Percentiles rank a stretch among this genome's conserved stretches.
Evolutionary conservation across 2,888 invertebrate species (phyloP).

Genomic region (Tethea ocularis): DNA sequence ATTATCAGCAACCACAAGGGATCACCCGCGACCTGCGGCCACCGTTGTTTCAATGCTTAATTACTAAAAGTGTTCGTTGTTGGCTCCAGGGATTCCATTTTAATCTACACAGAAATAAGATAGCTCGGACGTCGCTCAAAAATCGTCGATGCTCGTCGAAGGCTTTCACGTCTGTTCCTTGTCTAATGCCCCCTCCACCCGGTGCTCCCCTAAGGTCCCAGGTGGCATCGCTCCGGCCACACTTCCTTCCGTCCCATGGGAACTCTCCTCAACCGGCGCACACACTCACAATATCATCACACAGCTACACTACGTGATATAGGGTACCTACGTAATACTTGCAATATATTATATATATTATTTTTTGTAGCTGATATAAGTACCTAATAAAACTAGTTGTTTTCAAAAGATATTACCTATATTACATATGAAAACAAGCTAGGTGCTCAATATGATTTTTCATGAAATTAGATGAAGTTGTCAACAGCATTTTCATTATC

Average conservation of each 20-base stretch:
- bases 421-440: no score
- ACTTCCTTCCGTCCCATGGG: slow-evolving; percentile 76
- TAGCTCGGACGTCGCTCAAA: slow-evolving; percentile 12
- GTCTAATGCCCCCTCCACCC: slow-evolving; percentile 42
- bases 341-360: background rate
- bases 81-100: slow-evolving; percentile 56
- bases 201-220: slow-evolving; percentile 58
- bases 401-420: no score
- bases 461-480: no score
- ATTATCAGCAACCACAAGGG: slow-evolving; percentile 79
- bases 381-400: no score
- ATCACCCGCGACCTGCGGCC: slow-evolving; percentile 77
- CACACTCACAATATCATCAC: slow-evolving; percentile 49
- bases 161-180: slow-evolving; percentile 53
- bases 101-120: slow-evolving; percentile 37
- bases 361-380: no score
- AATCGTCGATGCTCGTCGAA: background rate
- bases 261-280: slow-evolving; percentile 56
- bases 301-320: slow-evolving; percentile 34
- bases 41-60: slow-evolving; percentile 76
- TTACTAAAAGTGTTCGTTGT: slow-evolving; percentile 79
- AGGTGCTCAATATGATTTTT: no score
- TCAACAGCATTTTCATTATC: no score
- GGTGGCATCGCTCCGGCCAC: slow-evolving; percentile 76
- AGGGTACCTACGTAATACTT: slow-evolving; percentile 14